Base-by-base conservation (phyloP, 2,797 vertebrate species). In the Pseudopleuronectes americanus region DNA sequence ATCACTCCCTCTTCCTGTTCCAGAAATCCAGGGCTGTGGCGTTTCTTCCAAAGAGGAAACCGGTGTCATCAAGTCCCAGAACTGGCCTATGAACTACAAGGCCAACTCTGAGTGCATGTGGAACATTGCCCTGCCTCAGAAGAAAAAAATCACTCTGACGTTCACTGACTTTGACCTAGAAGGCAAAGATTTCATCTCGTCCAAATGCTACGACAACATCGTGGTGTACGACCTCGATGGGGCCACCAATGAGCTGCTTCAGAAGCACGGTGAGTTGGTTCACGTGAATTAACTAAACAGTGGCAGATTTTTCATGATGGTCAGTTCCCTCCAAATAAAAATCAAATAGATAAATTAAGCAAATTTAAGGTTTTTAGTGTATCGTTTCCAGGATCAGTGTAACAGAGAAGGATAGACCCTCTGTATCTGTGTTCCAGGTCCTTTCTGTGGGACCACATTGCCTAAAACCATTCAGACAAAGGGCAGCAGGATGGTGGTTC, bases 141-240 rank as follows among this genome's bases (percentile, higher is more conserved):
- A 87, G 0, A 86, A 93, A 64, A 90, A 74, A 22, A 89, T 95
- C 80, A 87, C 80, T 0, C 68, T 95, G 68, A 90, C 62, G 0
- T 95, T 96, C 87, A 94, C 94, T 22, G 84, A 95, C 75, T 95
- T 95, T 77, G 90, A 94, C 71, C 57, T 95, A 0, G 92, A 96
- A 73, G 79, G 79, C 33, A 78, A 79, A 71, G 90, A 87, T 26
- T 2, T 91, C 14, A 1, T 92, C 0, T 71, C 71, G 0, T 84
- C 64, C 41, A 90, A 59, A 60, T 95, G 94, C 81, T 84, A 51
- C 12, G 94, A 95, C 66, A 91, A 89, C 8, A 13, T 95, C 5
- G 61, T 87, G 64, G n/a, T 93, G 54, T 92, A 92, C 1, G 92
- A 95, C 19, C 77, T 89, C 76, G 79, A 67, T 3, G 24, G 61